Base-by-base conservation (phyloP, 2,888 invertebrate genomes). In the Caenorhabditis virilis region DNA sequence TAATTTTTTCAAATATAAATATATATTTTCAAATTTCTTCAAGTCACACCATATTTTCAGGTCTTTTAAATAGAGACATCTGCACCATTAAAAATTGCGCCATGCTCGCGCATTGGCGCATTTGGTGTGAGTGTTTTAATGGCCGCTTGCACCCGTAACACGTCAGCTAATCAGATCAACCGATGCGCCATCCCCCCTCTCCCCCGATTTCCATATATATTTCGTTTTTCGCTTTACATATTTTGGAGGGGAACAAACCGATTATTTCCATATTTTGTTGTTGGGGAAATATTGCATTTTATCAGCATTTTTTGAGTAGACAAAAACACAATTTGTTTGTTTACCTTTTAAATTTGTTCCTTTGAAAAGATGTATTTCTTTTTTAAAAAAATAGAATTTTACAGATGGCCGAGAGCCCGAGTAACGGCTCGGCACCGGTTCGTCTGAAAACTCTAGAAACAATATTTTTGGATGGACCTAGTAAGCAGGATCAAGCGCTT, bases 391-490 rank as follows among this genome's bases (percentile, higher is more conserved):
- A n/a, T n/a, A n/a, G n/a, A n/a, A 30, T 30, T 30, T 30, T 30
- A 9, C 30, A 30, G 30, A 30, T 30, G 30, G 6, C 30, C 6
- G 13, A 30, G 13, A 30, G 30, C 45, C 64, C 64, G 51, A 58
- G 58, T 16, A 58, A 63, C 22, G 63, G 52, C 26, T 53, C 58
- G 56, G 64, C 65, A 42, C 66, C 60, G 57, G 69, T 69, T 35
- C 68, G 80, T 42, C 66, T 78, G 22, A 63, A 65, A 43, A 58
- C 64, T 36, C 63, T 80, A 33, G 80, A 80, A 45, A 56, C 62
- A 13, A 50, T 79, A 26, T 80, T 79, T 56, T 58, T 78, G 49
- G 69, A 64, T 41, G 79, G 78, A 15, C 68, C 73, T 5, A 62
- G 66, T 18, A 66, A 64, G 39, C 51, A 69, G 23, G 52, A 60